Percentiles rank a stretch among this genome's conserved stretches.
Conservation (phyloP, 2,797 vertebrate species). For the Sardinella longiceps region DNA sequence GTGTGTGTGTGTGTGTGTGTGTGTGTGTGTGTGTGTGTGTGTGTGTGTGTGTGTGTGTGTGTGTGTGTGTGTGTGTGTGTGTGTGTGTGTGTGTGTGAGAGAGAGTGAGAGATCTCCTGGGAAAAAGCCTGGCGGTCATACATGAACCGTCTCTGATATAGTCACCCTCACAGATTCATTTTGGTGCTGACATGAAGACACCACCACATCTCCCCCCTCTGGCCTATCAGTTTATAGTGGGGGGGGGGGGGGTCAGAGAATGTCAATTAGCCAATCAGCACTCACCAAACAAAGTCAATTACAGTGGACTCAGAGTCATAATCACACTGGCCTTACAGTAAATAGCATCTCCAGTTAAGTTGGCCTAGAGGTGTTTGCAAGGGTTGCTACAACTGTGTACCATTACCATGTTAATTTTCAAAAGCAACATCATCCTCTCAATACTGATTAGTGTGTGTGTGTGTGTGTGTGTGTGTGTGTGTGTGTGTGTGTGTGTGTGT, state of each 20-base stretch:
- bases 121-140: not conserved
- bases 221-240: not conserved
- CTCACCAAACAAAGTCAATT: not conserved
- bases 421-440: no score
- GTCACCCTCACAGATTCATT: not conserved
- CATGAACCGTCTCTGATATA: not conserved
- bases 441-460: no score
- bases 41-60: not conserved
- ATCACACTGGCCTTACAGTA: no score
- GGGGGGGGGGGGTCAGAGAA: not conserved
- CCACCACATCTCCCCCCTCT: not conserved
- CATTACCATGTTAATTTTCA: no score
- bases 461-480: no score
- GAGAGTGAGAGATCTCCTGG: no score
- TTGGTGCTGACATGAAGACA: not conserved
- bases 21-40: conserved; percentile 1
- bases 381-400: no score
- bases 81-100: no score
- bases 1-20: conserved; percentile 19
- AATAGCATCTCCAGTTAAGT: no score
- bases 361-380: no score
- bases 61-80: conserved; percentile 4
- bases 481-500: no score
- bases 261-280: not conserved
- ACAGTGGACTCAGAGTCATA: no score